phyloP scores from a whole-genome alignment of 2,888 invertebrate genomes.

The Noctua pronuba region DNA sequence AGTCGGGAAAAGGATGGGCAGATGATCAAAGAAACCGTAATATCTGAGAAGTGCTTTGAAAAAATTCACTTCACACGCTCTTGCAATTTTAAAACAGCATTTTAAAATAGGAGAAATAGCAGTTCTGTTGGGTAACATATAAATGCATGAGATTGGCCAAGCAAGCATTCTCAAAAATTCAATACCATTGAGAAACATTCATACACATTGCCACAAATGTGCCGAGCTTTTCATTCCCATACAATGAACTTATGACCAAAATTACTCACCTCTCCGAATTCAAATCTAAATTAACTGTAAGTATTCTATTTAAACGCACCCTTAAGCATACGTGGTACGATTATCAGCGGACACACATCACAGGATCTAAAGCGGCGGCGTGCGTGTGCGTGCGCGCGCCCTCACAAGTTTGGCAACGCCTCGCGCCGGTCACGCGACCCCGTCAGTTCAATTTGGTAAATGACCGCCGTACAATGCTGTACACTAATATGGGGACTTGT shows the following conservation, averaged over 20 bases:
- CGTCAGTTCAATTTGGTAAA: constrained; percentile 83
- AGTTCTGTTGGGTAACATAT: not conserved
- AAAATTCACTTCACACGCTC: not conserved
- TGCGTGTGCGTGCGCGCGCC: constrained; percentile 77
- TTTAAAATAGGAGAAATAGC: too few relatives aligned
- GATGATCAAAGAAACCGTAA: not conserved
- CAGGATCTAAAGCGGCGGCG: constrained; percentile 69
- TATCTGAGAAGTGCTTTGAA: not conserved
- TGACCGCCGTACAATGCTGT: constrained; percentile 74
- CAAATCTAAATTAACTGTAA: not conserved
- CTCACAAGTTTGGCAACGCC: constrained; percentile 84
- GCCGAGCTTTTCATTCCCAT: not conserved
- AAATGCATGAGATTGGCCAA: not conserved
- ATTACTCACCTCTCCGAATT: not conserved
- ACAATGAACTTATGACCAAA: not conserved
- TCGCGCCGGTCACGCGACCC: constrained; percentile 65
- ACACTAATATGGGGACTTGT: constrained; percentile 66
- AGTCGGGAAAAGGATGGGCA: not conserved
- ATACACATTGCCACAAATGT: not conserved
- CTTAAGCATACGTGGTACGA: constrained; percentile 38
- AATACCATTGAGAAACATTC: not conserved
- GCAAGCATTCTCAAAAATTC: not conserved
- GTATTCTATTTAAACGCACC: not conserved
- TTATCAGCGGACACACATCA: constrained; percentile 51
- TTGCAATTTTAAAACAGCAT: too few relatives aligned